Evolutionary conservation across 2,797 vertebrate species (phyloP).

Genomic region (Poecile montanus): DNA sequence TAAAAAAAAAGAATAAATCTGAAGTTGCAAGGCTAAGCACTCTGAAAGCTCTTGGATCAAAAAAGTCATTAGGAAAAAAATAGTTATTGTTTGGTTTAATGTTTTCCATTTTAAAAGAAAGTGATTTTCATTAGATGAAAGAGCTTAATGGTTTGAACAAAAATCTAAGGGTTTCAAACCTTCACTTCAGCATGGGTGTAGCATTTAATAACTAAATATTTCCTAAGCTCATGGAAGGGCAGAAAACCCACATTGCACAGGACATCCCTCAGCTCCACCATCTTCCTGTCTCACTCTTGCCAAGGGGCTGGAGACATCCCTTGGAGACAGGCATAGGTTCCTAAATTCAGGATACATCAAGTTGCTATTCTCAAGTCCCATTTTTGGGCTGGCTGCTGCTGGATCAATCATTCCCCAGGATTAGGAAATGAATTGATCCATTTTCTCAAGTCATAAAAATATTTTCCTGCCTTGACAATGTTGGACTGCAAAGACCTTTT

Average conservation of each 20-base stretch:
- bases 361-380: background rate
- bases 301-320: background rate
- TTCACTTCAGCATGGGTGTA: background rate
- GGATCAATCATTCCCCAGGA: background rate
- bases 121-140: background rate
- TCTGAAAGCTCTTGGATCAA: slow-evolving; percentile 16
- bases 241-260: background rate
- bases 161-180: background rate
- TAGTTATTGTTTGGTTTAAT: background rate
- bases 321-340: background rate
- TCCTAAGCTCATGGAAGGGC: background rate
- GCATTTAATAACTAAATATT: background rate
- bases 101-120: slow-evolving; percentile 13
- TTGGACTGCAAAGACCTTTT: background rate
- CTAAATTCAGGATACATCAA: background rate
- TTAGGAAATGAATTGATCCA: background rate
- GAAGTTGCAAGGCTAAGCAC: slow-evolving; percentile 41
- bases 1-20: background rate
- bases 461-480: background rate
- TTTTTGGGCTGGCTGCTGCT: background rate
- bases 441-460: background rate
- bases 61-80: background rate
- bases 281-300: background rate
- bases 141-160: background rate
- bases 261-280: background rate